Evolutionary conservation across 2,797 vertebrate species (phyloP).

Genomic region (Taenioides sp.): DNA sequence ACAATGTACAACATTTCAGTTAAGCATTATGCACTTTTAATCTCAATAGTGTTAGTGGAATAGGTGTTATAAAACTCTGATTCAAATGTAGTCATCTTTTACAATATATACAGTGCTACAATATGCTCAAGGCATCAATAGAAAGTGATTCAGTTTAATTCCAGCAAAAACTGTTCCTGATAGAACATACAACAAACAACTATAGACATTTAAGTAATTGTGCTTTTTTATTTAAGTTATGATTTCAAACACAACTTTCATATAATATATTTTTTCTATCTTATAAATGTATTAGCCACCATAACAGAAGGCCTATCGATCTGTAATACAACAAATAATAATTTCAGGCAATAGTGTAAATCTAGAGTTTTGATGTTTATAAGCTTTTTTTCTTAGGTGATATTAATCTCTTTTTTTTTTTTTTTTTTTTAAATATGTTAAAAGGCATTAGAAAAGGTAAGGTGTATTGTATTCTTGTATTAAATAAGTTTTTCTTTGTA

Average conservation of each 20-base stretch:
- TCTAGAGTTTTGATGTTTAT: background rate
- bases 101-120: conserved; percentile 58
- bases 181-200: conserved; percentile 21
- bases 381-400: background rate
- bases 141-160: conserved; percentile 25
- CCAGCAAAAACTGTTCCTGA: background rate
- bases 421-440: background rate
- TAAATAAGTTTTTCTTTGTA: conserved; percentile 5
- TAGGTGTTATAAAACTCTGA: conserved; percentile 24
- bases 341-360: conserved; percentile 16
- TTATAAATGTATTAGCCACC: conserved; percentile 18
- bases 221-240: conserved; percentile 15
- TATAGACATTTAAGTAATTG: conserved; percentile 39
- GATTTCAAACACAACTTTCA: conserved; percentile 20
- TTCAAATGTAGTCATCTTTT: conserved; percentile 46
- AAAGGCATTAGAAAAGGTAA: conserved; percentile 14
- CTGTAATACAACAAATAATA: conserved; percentile 14
- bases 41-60: conserved; percentile 37
- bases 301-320: conserved; percentile 26
- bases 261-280: conserved; percentile 2
- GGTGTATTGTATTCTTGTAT: background rate
- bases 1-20: conserved; percentile 40
- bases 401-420: background rate
- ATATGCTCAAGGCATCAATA: conserved; percentile 27
- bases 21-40: conserved; percentile 50